Base-by-base conservation (phyloP, 2,888 invertebrate species). In the Pherbina coryleti region DNA sequence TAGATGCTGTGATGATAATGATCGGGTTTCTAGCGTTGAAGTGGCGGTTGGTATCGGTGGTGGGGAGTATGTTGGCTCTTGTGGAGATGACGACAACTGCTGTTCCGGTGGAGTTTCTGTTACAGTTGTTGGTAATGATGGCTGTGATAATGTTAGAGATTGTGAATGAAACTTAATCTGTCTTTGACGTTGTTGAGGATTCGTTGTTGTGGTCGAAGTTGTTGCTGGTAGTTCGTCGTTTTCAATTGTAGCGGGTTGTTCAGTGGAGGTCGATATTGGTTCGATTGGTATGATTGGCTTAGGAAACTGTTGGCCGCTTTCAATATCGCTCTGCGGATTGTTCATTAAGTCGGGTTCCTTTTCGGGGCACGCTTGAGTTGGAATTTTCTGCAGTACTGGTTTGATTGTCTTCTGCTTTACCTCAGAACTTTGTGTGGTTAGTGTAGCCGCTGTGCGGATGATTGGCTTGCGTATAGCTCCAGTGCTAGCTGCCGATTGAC, bases 261-360 rank as follows among this genome's bases (percentile, higher is more conserved):
- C 37, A 37, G 67, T 9, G 76, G 22, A 76, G 17, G 79, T 49
- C 9, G 57, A 14, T 57, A 69, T 8, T 70, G 78, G 37, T 77
- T 60, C 51, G 77, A 53, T 76, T 69, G 80, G 79, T 75, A 83
- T 79, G 64, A 81, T 80, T 66, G 85, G 84, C 82, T 84, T 83
- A 76, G 85, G 86, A 73, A 87, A 82, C 79, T 89, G 85, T 81
- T 89, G 87, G 76, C 89, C 89, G 79, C 88, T 87, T 79, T 88
- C 85, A 57, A 84, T 79, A 34, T 80, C 79, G 71, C 82, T 81
- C 83, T 84, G 78, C 79, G 84, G 76, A 80, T 75, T 82, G 79
- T 82, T 82, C 84, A 86, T 85, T 82, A 85, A 85, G 79, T 83
- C 81, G 79, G 84, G 82, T 83, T 86, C 85, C 70, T 82, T 78